Evolutionary conservation across 2,797 vertebrate genomes (phyloP).

Genomic region (Paramormyrops hopkinsi): DNA sequence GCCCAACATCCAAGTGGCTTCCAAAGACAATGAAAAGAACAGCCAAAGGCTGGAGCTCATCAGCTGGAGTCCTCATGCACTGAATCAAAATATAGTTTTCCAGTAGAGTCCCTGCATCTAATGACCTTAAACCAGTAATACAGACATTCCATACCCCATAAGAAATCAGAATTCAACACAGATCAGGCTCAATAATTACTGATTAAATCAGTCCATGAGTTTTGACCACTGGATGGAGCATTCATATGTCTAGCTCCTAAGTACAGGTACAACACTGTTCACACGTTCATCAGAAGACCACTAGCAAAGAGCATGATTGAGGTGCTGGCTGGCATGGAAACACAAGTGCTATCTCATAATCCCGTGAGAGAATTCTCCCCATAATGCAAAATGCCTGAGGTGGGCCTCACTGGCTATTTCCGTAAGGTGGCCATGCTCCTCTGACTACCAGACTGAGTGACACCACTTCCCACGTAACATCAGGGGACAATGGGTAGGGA

Average conservation of each 20-base stretch:
- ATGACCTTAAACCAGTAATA: not conserved
- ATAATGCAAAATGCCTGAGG: constrained; percentile 59
- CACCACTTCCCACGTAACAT: not conserved
- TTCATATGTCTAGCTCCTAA: not conserved
- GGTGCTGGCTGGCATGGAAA: constrained; percentile 35
- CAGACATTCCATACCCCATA: not conserved
- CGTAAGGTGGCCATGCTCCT: constrained; percentile 37
- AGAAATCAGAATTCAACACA: not conserved
- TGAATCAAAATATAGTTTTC: not conserved
- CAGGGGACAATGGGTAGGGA: not conserved
- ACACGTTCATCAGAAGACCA: not conserved
- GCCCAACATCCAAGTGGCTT: not conserved
- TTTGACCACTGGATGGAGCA: not conserved
- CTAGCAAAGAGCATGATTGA: not conserved
- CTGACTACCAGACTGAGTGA: not conserved
- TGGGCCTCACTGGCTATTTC: constrained; percentile 57
- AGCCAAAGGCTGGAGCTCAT: not conserved
- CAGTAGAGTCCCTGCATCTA: not conserved
- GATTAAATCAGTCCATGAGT: not conserved
- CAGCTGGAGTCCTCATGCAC: not conserved
- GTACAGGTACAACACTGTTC: not conserved
- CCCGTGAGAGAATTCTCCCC: constrained; percentile 53
- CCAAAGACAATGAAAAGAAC: not conserved
- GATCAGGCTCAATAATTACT: not conserved
- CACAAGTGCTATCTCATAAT: constrained; percentile 46